Base-by-base conservation (phyloP, 2,113 vertebrate genomes). In the Geococcyx californianus region DNA sequence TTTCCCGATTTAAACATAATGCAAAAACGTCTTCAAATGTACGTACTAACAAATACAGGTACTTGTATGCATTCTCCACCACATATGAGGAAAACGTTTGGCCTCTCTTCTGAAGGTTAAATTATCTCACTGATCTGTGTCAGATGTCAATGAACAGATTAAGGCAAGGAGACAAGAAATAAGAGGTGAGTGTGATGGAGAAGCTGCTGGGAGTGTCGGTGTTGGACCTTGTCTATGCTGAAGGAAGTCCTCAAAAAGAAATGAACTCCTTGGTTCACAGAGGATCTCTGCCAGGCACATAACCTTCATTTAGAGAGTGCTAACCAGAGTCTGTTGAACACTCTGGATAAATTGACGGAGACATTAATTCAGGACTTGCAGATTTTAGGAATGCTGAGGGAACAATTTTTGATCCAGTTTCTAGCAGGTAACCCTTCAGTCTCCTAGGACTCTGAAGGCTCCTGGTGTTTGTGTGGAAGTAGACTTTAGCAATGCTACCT, bases 41-140 rank as follows among this genome's bases (percentile, higher is more conserved):
- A 0, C 17, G 10, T n/a, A 24, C 16, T 31, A 69, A 55, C 16
- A 63, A 14, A 58, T 15, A 18, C 28, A 21, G 0, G 0, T 55
- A 23, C 16, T 23, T n/a, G 11, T 24, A 11, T 55, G 14, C 11
- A 3, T 80, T 80, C 80, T 38, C 31, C 17, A 49, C 51, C 34
- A 10, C 16, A 29, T 20, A n/a, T 9, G 42, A 56, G n/a, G 25
- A 40, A 84, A 66, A 62, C 0, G 2, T 70, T 66, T 90, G 19
- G 16, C 33, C 25, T 21, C 21, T 55, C 25, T 84, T 68, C 58
- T 64, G 31, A 52, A 90, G 36, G 7, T 42, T 64, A 59, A 23
- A 42, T 44, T 82, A 31, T 78, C 49, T 83, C 52, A 56, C 52
- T 9, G 0, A 14, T 34, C 33, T 70, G 28, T 49, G 36, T 64